Evolutionary conservation across 2,888 invertebrate genomes (phyloP).

Genomic region (Himalopsyche kuldschensis): DNA sequence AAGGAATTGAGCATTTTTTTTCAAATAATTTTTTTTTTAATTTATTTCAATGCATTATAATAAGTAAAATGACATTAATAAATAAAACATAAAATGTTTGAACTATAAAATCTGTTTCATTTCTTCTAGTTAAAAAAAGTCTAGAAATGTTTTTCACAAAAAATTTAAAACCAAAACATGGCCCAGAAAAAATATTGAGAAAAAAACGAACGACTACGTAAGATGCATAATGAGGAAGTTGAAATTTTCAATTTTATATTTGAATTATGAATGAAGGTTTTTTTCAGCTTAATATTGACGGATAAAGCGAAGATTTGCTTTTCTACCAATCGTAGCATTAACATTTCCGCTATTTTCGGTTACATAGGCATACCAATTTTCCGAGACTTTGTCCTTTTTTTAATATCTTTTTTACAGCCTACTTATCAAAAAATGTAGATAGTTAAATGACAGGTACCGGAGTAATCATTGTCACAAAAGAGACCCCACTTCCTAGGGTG

Average conservation of each 20-base stretch:
- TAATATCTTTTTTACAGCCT: constrained; percentile 29
- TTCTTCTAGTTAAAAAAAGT: too few relatives aligned
- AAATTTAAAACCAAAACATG: too few relatives aligned
- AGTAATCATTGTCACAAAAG: constrained; percentile 40
- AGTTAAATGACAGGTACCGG: constrained; percentile 37
- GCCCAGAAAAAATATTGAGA: too few relatives aligned
- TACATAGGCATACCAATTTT: constrained; percentile 34
- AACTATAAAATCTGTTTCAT: too few relatives aligned
- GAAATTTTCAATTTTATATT: not conserved
- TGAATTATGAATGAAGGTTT: not conserved
- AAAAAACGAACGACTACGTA: not conserved
- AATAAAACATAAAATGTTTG: too few relatives aligned
- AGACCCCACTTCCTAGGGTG: constrained; percentile 10
- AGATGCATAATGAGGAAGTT: not conserved
- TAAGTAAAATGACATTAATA: too few relatives aligned
- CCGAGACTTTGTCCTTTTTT: constrained; percentile 32
- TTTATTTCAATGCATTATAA: too few relatives aligned
- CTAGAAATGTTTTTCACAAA: too few relatives aligned
- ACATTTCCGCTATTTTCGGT: constrained; percentile 18
- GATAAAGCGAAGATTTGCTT: constrained; percentile 23
- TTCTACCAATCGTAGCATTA: constrained; percentile 35
- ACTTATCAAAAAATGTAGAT: constrained; percentile 24
- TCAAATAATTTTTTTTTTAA: too few relatives aligned
- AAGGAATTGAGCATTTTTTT: too few relatives aligned
- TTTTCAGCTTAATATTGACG: not conserved